These are phyloP conservation scores for Opisthocomus hoazin DNA, from an alignment of 2,113 vertebrate genomes.

Conservation along the genomic window DNA sequence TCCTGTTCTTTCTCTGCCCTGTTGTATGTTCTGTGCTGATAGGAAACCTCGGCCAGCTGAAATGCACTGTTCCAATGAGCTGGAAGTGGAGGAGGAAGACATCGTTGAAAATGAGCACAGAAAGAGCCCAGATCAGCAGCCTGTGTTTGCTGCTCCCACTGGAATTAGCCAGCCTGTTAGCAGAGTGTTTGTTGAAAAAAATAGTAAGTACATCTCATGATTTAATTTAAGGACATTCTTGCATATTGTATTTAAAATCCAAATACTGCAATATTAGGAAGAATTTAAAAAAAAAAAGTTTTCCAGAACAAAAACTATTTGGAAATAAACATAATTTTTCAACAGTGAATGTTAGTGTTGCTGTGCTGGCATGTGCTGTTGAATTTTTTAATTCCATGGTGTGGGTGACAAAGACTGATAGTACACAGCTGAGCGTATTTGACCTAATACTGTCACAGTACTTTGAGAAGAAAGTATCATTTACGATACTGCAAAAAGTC, in stretches of 20 bases:
- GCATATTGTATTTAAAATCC: neutral
- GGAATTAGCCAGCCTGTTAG: conserved; percentile 87
- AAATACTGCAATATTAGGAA: neutral
- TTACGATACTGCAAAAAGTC: neutral
- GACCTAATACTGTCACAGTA: neutral
- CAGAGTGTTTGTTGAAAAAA: conserved; percentile 93
- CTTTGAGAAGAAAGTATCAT: neutral
- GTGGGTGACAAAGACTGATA: neutral
- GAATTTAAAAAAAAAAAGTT: neutral
- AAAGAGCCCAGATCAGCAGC: conserved; percentile 73
- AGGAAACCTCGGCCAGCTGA: conserved; percentile 81
- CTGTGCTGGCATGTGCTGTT: neutral
- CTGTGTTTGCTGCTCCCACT: conserved; percentile 82
- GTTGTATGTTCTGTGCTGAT: neutral
- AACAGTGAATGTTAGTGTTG: neutral
- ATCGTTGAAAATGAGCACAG: conserved; percentile 79
- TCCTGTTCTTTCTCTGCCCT: neutral
- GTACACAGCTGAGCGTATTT: neutral
- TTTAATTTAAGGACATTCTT: neutral
- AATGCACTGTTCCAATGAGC: conserved; percentile 72
- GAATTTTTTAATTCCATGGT: neutral
- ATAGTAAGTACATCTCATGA: conserved; percentile 77
- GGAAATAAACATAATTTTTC: neutral
- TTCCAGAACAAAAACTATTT: neutral
- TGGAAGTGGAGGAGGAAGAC: conserved; percentile 90